A percentile compares a stretch with the other conserved stretches of the same genome.
phyloP scores from a whole-genome alignment of 2,888 invertebrate genomes.

The Neocrepidodera transversa region DNA sequence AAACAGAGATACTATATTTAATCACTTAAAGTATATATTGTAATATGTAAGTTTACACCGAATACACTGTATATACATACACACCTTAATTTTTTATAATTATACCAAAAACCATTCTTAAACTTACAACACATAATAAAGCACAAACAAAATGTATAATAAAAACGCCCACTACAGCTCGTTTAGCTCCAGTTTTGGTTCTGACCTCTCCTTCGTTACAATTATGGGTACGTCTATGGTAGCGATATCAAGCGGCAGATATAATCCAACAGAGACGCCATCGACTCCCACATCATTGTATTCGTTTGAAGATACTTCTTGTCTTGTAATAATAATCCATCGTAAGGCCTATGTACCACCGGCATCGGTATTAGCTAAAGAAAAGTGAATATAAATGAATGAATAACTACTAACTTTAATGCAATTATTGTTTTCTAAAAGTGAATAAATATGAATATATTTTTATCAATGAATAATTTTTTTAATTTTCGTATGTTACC shows the following conservation, averaged over 20 bases:
- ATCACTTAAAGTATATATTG: too few relatives aligned
- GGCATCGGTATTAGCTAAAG: too few relatives aligned
- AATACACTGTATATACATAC: too few relatives aligned
- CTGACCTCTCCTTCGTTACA: neutral
- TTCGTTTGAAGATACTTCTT: slow-evolving; percentile 36
- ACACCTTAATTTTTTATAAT: neutral
- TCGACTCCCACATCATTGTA: slow-evolving; percentile 40
- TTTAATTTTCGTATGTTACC: too few relatives aligned
- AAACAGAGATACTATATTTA: too few relatives aligned
- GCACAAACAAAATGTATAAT: neutral
- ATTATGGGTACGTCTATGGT: slow-evolving; percentile 1
- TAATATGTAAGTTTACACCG: too few relatives aligned
- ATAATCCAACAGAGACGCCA: slow-evolving; percentile 25
- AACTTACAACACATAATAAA: neutral
- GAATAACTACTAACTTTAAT: too few relatives aligned
- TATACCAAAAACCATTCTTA: neutral
- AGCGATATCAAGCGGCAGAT: slow-evolving; percentile 13
- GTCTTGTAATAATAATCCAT: slow-evolving; percentile 38
- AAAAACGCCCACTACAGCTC: neutral
- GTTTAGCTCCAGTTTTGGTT: neutral
- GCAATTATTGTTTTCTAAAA: too few relatives aligned
- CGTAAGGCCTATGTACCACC: slow-evolving; percentile 40
- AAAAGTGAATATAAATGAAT: too few relatives aligned
- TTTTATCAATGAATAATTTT: too few relatives aligned
- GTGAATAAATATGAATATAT: too few relatives aligned